A percentile compares a stretch with the other conserved stretches of the same genome.
Conservation (phyloP, 2,113 vertebrate species). For the Paratilapia polleni region DNA sequence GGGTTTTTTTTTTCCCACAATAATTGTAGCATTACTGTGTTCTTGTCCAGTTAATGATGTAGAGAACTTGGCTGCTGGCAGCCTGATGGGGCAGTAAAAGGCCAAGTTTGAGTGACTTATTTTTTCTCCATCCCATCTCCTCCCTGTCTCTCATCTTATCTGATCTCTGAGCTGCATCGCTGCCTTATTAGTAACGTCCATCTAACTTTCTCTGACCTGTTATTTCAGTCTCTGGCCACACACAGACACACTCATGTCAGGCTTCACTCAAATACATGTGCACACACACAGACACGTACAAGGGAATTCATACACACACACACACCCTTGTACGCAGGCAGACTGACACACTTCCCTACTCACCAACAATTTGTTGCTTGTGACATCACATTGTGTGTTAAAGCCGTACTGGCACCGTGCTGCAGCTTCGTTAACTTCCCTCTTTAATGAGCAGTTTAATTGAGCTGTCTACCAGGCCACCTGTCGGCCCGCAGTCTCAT, state of each 20-base stretch:
- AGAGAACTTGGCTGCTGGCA: background rate
- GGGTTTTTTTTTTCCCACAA: constrained; percentile 4
- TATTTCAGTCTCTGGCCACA: constrained; percentile 77
- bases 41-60: constrained; percentile 59
- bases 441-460: constrained; percentile 99
- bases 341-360: constrained; percentile 69
- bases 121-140: constrained; percentile 20
- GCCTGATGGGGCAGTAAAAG: constrained; percentile 59
- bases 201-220: constrained; percentile 87
- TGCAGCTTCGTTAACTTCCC: constrained; percentile 98
- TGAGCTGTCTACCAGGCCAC: constrained; percentile 99
- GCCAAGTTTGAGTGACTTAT: constrained; percentile 63
- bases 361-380: constrained; percentile 93
- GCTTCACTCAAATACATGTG: background rate
- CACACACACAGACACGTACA: background rate
- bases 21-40: constrained; percentile 28
- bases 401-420: constrained; percentile 90
- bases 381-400: constrained; percentile 99
- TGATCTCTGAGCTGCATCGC: constrained; percentile 84
- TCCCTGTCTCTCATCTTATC: constrained; percentile 59
- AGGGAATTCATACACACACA: constrained; percentile 6
- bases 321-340: constrained; percentile 18
- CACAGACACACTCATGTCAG: constrained; percentile 21
- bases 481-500: constrained; percentile 99
- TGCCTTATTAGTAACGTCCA: constrained; percentile 95